phyloP scores from a whole-genome alignment of 2,113 vertebrate species.

The Mixornis gularis region DNA sequence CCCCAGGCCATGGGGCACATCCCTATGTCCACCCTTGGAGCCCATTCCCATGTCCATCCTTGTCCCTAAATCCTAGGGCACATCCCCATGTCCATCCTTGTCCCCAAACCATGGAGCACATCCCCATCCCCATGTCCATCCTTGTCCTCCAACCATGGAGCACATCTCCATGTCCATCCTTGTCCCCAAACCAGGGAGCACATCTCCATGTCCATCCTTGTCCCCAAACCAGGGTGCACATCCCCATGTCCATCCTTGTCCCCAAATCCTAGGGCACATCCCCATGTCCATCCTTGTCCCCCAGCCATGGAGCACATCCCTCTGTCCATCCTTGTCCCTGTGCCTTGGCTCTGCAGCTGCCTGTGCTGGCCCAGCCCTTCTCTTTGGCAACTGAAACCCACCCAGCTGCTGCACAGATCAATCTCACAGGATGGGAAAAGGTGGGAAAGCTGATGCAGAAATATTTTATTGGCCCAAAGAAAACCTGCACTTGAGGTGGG shows the following conservation, averaged over 20 bases:
- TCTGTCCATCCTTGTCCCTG: fast-evolving
- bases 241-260: no score
- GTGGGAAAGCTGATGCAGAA: not conserved
- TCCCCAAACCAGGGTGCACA: fast-evolving
- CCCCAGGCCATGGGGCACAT: not conserved
- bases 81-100: fast-evolving
- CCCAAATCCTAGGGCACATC: not conserved
- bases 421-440: not conserved
- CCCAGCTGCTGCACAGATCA: fast-evolving
- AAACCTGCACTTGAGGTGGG: not conserved
- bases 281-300: not conserved
- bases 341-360: not conserved
- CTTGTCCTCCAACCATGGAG: not conserved
- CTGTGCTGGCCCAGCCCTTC: not conserved
- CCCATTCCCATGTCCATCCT: fast-evolving
- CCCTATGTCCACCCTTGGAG: fast-evolving
- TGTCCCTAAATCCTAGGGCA: fast-evolving
- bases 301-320: not conserved
- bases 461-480: not conserved
- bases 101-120: not conserved
- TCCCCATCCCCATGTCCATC: not conserved
- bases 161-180: not conserved
- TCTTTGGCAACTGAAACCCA: fast-evolving
- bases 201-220: not conserved
- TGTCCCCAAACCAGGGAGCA: not conserved